Conservation (phyloP, 1,140 invertebrate species). For the Aphelenchoides besseyi region DNA sequence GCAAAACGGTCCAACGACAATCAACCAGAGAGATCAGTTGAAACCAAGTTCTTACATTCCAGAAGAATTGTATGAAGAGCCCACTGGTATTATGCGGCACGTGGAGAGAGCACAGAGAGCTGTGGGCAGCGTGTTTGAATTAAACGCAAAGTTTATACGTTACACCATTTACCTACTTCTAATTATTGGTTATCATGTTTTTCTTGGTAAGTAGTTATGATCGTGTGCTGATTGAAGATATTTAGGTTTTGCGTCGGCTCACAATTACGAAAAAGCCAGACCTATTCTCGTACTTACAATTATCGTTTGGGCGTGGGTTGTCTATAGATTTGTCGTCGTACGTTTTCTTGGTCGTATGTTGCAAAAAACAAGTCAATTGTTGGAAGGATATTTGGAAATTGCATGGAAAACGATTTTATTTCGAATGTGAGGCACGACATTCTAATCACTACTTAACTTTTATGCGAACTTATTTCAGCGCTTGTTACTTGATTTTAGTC, state of each 20-base stretch:
- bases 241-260: conserved; percentile 51
- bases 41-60: conserved; percentile 17
- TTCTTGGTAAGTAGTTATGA: conserved; percentile 17
- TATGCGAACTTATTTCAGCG: conserved; percentile 40
- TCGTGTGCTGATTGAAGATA: background rate
- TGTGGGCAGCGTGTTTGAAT: conserved; percentile 11
- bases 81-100: conserved; percentile 23
- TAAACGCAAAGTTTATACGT: conserved; percentile 13
- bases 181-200: conserved; percentile 26
- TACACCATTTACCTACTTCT: background rate
- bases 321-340: conserved; percentile 67
- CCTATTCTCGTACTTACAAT: conserved; percentile 71
- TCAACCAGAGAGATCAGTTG: background rate
- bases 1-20: background rate
- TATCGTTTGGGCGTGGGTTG: conserved; percentile 69
- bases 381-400: conserved; percentile 9
- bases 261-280: conserved; percentile 69
- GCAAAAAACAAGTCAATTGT: background rate
- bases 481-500: conserved; percentile 56
- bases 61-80: conserved; percentile 24
- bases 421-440: conserved; percentile 14
- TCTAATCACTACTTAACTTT: conserved; percentile 1
- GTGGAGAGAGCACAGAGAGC: conserved; percentile 16
- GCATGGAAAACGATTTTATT: background rate
- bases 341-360: conserved; percentile 11